Conservation (phyloP, 2,797 vertebrate species). For the Adelosebastes latens region DNA sequence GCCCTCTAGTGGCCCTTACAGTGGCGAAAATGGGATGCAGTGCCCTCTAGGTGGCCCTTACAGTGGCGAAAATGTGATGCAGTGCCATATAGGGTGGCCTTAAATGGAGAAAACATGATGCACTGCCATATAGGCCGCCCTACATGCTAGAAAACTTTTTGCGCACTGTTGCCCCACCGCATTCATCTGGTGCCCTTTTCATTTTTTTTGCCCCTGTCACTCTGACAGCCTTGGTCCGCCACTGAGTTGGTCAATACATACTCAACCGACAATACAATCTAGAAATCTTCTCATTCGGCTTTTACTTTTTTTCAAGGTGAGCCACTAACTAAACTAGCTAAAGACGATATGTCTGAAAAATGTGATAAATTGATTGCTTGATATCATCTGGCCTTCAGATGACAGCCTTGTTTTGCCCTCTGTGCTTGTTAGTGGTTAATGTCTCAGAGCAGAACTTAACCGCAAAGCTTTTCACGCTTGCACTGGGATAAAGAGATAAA, state of each 20-base stretch:
- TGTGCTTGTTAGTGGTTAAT: neutral
- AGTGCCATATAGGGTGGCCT: too few relatives aligned
- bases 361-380: neutral
- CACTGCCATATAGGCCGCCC: too few relatives aligned
- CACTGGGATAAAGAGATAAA: slow-evolving; percentile 15
- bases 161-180: too few relatives aligned
- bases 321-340: neutral
- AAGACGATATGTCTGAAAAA: neutral
- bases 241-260: too few relatives aligned
- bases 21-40: fast-evolving
- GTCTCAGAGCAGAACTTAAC: slow-evolving; percentile 5
- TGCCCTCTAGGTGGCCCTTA: too few relatives aligned
- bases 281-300: neutral
- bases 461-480: neutral
- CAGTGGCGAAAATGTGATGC: too few relatives aligned
- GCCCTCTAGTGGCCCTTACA: too few relatives aligned
- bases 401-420: neutral
- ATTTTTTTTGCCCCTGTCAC: too few relatives aligned
- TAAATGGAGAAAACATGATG: too few relatives aligned
- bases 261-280: neutral
- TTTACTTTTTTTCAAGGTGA: neutral
- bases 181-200: too few relatives aligned
- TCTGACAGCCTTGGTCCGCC: fast-evolving
- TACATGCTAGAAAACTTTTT: too few relatives aligned
- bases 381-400: neutral